Percentiles rank a stretch among this genome's conserved stretches.
Evolutionary conservation across 53 echinoderm and acorn worm genomes (phyloP).

Genomic region (Stichopus horrens): DNA sequence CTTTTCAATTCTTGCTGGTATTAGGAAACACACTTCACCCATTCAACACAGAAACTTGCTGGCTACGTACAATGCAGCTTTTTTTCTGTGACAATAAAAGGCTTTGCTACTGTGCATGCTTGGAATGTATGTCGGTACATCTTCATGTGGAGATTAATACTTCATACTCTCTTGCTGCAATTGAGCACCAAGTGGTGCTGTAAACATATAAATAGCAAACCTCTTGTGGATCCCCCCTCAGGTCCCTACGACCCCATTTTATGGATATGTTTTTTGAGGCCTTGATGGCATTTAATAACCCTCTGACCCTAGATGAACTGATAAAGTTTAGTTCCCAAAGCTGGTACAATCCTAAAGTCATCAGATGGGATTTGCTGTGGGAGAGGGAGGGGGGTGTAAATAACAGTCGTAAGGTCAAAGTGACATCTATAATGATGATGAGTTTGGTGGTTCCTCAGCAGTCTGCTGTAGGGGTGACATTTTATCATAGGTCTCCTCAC

Average conservation of each 20-base stretch:
- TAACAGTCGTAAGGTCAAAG: neutral
- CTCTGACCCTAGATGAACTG: neutral
- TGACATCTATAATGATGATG: neutral
- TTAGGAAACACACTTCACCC: no score
- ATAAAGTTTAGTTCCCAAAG: slow-evolving; percentile 1
- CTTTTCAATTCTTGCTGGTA: no score
- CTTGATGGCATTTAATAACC: slow-evolving; percentile 33
- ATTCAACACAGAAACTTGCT: no score
- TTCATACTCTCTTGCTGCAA: no score
- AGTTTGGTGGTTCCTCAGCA: no score
- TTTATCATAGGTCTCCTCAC: no score
- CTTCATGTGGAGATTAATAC: no score
- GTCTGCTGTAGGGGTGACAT: no score
- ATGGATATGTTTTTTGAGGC: slow-evolving; percentile 24
- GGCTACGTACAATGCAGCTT: no score
- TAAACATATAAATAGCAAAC: neutral
- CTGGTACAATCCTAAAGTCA: neutral
- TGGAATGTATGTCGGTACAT: no score
- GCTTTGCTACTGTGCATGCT: no score
- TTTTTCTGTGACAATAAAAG: no score
- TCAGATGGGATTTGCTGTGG: neutral
- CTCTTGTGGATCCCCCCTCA: slow-evolving; percentile 3
- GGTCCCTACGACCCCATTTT: slow-evolving; percentile 25
- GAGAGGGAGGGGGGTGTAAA: neutral
- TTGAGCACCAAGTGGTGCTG: neutral